These are phyloP conservation scores for Hippocampus zosterae DNA, from an alignment of 2,113 vertebrate species.

Conservation along the genomic window DNA sequence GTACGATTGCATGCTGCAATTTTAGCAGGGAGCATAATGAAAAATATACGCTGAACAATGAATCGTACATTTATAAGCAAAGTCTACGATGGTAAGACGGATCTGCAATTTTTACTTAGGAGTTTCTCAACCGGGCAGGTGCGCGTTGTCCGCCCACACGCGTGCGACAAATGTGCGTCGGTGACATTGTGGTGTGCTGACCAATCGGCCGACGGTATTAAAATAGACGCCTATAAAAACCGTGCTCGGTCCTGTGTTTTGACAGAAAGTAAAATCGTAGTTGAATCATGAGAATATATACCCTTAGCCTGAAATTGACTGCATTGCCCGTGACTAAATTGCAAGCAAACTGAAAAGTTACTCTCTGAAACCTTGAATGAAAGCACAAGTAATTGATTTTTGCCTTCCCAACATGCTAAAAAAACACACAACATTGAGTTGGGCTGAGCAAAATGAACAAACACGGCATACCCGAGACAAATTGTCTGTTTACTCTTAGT, in stretches of 20 bases:
- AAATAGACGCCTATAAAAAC: constrained; percentile 72
- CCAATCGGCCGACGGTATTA: constrained; percentile 60
- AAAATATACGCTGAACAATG: not conserved
- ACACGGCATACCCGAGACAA: not conserved
- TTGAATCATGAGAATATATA: not conserved
- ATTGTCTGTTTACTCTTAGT: not conserved
- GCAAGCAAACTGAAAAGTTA: no score
- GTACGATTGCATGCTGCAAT: not conserved
- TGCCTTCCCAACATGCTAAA: no score
- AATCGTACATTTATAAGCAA: not conserved
- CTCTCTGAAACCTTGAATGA: no score
- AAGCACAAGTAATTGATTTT: no score
- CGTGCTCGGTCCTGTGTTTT: not conserved
- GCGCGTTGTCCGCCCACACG: constrained; percentile 10
- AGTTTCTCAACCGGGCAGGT: constrained; percentile 9
- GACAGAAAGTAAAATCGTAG: not conserved
- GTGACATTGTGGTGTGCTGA: no score
- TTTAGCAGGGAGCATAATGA: not conserved
- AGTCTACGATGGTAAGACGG: not conserved
- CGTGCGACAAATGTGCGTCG: not conserved
- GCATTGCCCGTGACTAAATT: no score
- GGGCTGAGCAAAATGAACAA: not conserved
- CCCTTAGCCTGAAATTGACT: no score
- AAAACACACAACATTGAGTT: no score
- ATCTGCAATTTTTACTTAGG: not conserved